Conservation (phyloP, 37 sponge, comb jelly and placozoan genomes). For the Tethya wilhelma region DNA sequence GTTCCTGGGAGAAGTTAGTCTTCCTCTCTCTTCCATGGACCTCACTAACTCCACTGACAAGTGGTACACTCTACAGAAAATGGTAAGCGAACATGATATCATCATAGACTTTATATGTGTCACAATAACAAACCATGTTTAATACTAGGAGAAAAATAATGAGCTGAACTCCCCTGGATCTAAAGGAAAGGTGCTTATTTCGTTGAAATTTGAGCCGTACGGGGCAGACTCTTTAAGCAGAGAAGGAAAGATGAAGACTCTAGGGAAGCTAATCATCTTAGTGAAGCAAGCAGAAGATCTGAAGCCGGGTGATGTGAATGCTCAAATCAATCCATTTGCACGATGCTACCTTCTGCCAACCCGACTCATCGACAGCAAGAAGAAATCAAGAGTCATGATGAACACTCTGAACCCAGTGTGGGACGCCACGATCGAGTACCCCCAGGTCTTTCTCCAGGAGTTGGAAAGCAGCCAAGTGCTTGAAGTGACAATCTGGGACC, state of each 20-base stretch:
- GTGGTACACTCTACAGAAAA: slow-evolving; percentile 33
- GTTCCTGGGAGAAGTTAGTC: slow-evolving; percentile 76
- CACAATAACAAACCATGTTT: not conserved
- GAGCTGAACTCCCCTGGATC: not conserved
- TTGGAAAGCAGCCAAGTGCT: slow-evolving; percentile 34
- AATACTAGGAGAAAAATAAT: not conserved
- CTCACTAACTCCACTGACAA: slow-evolving; percentile 30
- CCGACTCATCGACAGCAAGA: slow-evolving; percentile 25
- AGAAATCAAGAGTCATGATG: slow-evolving; percentile 51
- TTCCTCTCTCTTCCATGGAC: slow-evolving; percentile 49
- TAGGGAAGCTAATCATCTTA: slow-evolving; percentile 20
- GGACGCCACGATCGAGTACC: slow-evolving; percentile 46
- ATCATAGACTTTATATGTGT: too few relatives aligned
- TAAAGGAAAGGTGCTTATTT: not conserved
- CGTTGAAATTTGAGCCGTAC: not conserved
- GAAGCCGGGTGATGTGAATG: slow-evolving; percentile 1
- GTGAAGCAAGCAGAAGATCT: slow-evolving; percentile 58
- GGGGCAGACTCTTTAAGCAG: not conserved
- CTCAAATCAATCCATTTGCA: slow-evolving; percentile 20
- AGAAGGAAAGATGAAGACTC: not conserved
- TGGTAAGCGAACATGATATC: too few relatives aligned
- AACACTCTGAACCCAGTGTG: slow-evolving; percentile 61
- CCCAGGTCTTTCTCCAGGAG: slow-evolving; percentile 9
- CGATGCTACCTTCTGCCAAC: slow-evolving; percentile 61
- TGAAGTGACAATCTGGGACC: slow-evolving; percentile 74